These are phyloP conservation scores for Corvus cornix DNA, from an alignment of 2,113 vertebrate species.

Conservation along the genomic window DNA sequence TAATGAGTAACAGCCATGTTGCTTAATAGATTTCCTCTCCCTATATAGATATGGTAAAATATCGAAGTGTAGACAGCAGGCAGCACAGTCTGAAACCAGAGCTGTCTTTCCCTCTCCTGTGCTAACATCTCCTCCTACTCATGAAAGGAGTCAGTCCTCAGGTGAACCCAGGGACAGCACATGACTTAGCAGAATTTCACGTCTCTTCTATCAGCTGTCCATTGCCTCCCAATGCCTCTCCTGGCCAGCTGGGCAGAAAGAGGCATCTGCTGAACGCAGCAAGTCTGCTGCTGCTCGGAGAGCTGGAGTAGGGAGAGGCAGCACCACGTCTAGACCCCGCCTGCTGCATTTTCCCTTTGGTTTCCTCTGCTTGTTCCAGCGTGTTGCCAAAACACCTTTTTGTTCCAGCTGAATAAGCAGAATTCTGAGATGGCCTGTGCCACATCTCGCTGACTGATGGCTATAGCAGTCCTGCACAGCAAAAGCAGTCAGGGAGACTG, in stretches of 20 bases:
- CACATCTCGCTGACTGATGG: neutral
- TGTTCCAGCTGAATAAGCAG: slow-evolving; percentile 22
- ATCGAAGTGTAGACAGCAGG: neutral
- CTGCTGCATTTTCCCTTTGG: neutral
- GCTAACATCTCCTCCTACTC: neutral
- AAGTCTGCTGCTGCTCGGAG: neutral
- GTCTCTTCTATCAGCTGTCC: neutral
- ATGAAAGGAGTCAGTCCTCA: neutral
- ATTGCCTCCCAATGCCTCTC: neutral
- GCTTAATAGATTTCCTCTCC: neutral
- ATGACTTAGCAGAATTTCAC: neutral
- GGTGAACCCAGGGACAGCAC: neutral
- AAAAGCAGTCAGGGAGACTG: neutral
- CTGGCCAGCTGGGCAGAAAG: neutral
- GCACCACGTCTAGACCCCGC: neutral
- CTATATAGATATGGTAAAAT: neutral
- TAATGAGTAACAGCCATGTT: neutral
- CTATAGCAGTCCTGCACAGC: neutral
- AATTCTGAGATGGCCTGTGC: slow-evolving; percentile 9
- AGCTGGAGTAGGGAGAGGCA: neutral
- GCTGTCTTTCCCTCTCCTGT: neutral
- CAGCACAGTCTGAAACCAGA: neutral
- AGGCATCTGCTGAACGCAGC: neutral
- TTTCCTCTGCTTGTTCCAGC: slow-evolving; percentile 10
- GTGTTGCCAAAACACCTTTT: neutral